phyloP scores from a whole-genome alignment of 2,888 invertebrate species.

The Carabus problematicus region DNA sequence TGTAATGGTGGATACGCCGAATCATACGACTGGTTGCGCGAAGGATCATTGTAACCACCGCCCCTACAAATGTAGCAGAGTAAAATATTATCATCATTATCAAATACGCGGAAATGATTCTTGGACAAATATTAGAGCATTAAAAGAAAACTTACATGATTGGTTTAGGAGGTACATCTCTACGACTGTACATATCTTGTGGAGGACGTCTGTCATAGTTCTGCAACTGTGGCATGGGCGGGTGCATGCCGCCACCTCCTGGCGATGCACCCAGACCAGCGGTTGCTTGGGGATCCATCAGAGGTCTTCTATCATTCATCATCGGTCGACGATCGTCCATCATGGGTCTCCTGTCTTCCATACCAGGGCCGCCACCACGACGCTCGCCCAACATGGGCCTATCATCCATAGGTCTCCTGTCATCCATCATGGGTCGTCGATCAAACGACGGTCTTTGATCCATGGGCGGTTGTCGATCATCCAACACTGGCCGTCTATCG shows the following conservation, averaged over 20 bases:
- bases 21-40: constrained; percentile 49
- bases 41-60: constrained; percentile 38
- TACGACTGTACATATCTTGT: constrained; percentile 55
- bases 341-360: constrained; percentile 24
- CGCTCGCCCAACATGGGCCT: constrained; percentile 29
- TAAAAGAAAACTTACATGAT: constrained; percentile 48
- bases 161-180: constrained; percentile 52
- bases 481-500: constrained; percentile 49
- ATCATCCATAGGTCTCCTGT: constrained; percentile 17
- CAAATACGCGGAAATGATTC: not conserved
- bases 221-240: constrained; percentile 11
- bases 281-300: constrained; percentile 50
- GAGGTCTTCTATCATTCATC: constrained; percentile 49
- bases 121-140: not conserved
- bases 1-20: constrained; percentile 52
- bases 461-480: constrained; percentile 33
- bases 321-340: constrained; percentile 38
- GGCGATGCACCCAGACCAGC: constrained; percentile 39
- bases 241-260: constrained; percentile 33
- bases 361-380: constrained; percentile 8
- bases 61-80: constrained; percentile 31
- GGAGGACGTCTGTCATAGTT: constrained; percentile 27
- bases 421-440: constrained; percentile 13
- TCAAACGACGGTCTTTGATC: constrained; percentile 28
- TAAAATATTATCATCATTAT: not conserved